phyloP scores from a whole-genome alignment of 1,140 invertebrate genomes.

The Trinorchestia longiramus region DNA sequence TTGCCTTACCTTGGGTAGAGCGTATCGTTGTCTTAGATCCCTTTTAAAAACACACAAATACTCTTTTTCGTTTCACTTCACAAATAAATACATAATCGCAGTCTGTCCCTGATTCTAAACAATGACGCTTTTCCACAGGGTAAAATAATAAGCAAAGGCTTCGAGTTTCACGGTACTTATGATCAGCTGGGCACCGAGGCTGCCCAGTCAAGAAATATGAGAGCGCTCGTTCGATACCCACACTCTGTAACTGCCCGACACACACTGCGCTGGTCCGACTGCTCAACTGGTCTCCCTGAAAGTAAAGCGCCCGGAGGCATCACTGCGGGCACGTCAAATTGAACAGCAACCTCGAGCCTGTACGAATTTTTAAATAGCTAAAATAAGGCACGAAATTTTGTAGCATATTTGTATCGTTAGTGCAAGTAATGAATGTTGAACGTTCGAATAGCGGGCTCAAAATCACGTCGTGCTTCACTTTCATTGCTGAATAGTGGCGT shows the following conservation, averaged over 20 bases:
- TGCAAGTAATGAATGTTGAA: neutral
- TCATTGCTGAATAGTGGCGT: too few species aligned
- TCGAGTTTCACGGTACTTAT: neutral
- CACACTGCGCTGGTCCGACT: neutral
- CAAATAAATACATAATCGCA: neutral
- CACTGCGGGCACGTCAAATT: too few species aligned
- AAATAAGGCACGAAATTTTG: neutral
- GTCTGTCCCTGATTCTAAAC: neutral
- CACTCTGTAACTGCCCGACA: conserved; percentile 41
- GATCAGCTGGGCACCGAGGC: conserved; percentile 1
- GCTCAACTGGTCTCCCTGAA: neutral
- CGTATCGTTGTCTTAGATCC: neutral
- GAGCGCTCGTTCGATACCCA: neutral
- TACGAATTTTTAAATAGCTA: neutral
- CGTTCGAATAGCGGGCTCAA: too few species aligned
- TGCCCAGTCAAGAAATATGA: conserved; percentile 8
- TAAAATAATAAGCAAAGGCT: neutral
- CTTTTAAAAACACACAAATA: neutral
- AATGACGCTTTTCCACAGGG: neutral
- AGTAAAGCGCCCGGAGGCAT: neutral
- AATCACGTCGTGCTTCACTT: too few species aligned
- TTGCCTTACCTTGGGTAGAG: neutral
- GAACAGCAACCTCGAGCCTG: too few species aligned
- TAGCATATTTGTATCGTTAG: neutral
- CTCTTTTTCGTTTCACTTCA: neutral